Evolutionary conservation across 2,797 vertebrate genomes (phyloP), one percentile per base, ranked within the genome.

Genomic region (Acestrorhynchus altus): DNA sequence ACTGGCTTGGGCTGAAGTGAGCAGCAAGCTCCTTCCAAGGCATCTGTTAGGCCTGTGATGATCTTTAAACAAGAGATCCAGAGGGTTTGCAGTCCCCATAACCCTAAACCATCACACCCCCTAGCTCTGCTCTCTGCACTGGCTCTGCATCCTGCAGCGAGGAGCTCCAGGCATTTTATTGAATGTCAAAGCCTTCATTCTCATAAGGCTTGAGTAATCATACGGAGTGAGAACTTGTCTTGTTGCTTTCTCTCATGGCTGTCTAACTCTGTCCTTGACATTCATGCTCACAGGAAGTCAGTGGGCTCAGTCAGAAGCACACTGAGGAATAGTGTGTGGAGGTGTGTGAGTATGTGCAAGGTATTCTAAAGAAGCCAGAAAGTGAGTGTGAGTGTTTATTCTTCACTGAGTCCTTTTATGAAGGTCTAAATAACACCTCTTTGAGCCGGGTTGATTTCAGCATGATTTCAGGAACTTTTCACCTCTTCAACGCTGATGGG

Each of bases 251-350:
- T 76, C 64, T 61, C 26, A 13, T 61, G 77, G 67, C 72, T 73
- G 79, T 67, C 76, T 74, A 75, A 69, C 75, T 66, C 71, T 76
- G 78, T 83, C 78, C 81, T 85, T 83, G 83, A 85, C 83, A 83
- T 83, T 83, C 72, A 78, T 61, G 72, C 63, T 31, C 54, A 74
- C 64, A 74, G 56, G 9, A 61, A 61, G 26, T 16, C 16, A 24
- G 44, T 46, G 72, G 44, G 26, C 22, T 60, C 56, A 59, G 44
- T 52, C 68, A 79, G 52, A 64, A 39, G 60, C 18, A 24, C 68
- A 44, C 16, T 52, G 56, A 65, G 54, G 73, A 74, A 83, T 82
- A 69, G 15, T 57, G 60, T 74, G 70, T 56, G 60, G 73, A 57
- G 60, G 56, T 65, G 44, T 59, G 39, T 42, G 28, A 28, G 31